Percentiles rank a stretch among this genome's conserved stretches.
phyloP scores from a whole-genome alignment of 2,797 vertebrate species.

The Eidolon dupreanum region DNA sequence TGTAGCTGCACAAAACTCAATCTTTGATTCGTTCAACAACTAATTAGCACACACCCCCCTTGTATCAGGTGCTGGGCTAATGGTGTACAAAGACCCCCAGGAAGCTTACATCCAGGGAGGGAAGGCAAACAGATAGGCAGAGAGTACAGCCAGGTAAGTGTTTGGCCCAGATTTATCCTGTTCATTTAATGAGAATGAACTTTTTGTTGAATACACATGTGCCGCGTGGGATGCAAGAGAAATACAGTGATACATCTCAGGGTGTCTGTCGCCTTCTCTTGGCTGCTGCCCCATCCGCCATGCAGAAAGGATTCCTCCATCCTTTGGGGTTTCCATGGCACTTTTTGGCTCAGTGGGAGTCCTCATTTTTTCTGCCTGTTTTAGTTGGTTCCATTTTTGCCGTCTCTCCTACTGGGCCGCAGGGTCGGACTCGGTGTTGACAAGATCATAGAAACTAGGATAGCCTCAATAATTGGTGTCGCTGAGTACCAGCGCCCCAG shows the following conservation, averaged over 20 bases:
- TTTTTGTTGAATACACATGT: background rate
- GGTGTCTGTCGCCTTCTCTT: background rate
- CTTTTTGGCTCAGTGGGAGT: background rate
- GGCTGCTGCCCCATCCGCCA: fast-evolving
- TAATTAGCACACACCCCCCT: background rate
- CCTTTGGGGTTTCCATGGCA: background rate
- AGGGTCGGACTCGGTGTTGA: background rate
- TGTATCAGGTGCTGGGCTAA: background rate
- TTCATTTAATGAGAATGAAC: background rate
- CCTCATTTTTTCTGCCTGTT: background rate
- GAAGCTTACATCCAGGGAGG: background rate
- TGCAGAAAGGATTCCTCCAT: background rate
- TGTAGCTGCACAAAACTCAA: background rate
- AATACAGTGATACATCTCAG: fast-evolving
- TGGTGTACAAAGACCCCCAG: no score
- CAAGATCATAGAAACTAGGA: background rate
- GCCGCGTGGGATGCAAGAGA: fast-evolving
- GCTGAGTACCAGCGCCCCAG: background rate
- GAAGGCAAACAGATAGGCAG: background rate
- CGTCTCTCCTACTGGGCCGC: background rate
- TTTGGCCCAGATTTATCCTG: background rate
- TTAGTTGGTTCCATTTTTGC: background rate
- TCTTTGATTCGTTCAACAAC: background rate
- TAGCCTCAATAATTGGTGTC: fast-evolving
- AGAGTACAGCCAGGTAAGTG: fast-evolving